Evolutionary conservation across 2,888 invertebrate species (phyloP).

Genomic region (Andrena camellia): DNA sequence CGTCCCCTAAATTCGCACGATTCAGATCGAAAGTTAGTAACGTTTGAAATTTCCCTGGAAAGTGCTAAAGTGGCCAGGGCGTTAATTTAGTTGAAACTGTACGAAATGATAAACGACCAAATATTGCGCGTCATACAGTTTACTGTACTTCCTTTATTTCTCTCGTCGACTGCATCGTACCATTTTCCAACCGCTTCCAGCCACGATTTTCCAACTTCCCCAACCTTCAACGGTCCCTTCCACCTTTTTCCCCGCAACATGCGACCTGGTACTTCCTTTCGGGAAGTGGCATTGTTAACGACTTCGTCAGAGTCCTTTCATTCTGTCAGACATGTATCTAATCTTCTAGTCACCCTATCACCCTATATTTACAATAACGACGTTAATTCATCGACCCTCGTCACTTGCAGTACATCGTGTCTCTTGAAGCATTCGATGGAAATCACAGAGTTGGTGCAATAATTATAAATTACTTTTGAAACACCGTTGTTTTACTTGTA

Average conservation of each 20-base stretch:
- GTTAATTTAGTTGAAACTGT: slow-evolving; percentile 7
- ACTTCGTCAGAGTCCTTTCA: slow-evolving; percentile 4
- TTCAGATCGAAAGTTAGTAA: background rate
- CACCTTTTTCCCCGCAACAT: slow-evolving; percentile 24
- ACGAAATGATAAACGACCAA: slow-evolving; percentile 26
- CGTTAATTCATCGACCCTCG: slow-evolving; percentile 15
- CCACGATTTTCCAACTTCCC: slow-evolving; percentile 31
- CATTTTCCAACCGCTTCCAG: slow-evolving; percentile 29
- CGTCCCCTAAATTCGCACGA: background rate
- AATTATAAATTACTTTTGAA: no score
- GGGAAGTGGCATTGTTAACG: slow-evolving; percentile 29
- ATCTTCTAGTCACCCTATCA: background rate
- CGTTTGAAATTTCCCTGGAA: background rate
- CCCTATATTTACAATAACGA: slow-evolving; percentile 22
- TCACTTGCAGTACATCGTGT: background rate
- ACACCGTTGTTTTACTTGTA: no score
- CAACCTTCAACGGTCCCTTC: slow-evolving; percentile 20
- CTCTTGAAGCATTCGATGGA: no score
- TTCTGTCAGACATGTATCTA: background rate
- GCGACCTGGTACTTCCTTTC: slow-evolving; percentile 26
- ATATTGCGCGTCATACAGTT: slow-evolving; percentile 14
- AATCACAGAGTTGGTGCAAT: no score
- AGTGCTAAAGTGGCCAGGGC: background rate
- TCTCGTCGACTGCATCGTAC: background rate
- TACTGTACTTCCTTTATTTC: slow-evolving; percentile 26